Percentiles rank a stretch among this genome's conserved stretches.
These are phyloP conservation scores for Tuta absoluta DNA, from an alignment of 2,888 invertebrate species.

Conservation along the genomic window DNA sequence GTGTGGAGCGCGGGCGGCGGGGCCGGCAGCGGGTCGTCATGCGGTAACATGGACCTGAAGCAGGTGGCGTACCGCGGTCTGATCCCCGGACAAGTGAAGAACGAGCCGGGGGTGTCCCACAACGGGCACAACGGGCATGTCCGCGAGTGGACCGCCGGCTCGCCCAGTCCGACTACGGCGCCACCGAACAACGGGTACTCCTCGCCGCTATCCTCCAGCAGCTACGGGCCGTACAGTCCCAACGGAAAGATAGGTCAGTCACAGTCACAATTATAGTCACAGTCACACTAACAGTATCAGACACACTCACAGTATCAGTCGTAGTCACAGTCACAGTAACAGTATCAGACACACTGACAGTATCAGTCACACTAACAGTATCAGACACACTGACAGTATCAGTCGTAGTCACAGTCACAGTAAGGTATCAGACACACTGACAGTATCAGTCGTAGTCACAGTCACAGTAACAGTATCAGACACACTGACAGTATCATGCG, in stretches of 20 bases:
- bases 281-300: too few species aligned
- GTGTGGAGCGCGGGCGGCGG: constrained; percentile 79
- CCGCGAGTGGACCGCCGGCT: constrained; percentile 81
- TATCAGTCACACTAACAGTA: too few species aligned
- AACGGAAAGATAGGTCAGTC: constrained; percentile 90
- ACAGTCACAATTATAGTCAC: background rate
- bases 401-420: too few species aligned
- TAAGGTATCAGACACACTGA: too few species aligned
- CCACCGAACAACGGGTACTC: constrained; percentile 89
- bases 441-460: too few species aligned
- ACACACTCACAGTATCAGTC: too few species aligned
- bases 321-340: too few species aligned
- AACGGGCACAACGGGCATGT: constrained; percentile 78
- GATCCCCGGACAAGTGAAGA: constrained; percentile 76
- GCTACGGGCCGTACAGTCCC: constrained; percentile 95
- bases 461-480: too few species aligned
- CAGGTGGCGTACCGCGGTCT: constrained; percentile 81
- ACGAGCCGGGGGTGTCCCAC: constrained; percentile 68
- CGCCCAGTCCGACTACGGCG: constrained; percentile 84
- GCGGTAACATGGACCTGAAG: constrained; percentile 84
- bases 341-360: too few species aligned
- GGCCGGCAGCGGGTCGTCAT: constrained; percentile 79
- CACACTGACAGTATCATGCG: too few species aligned
- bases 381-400: too few species aligned
- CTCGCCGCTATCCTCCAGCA: constrained; percentile 92